Evolutionary conservation across 2,113 vertebrate species (phyloP).

Genomic region (Cercopithecus mona): DNA sequence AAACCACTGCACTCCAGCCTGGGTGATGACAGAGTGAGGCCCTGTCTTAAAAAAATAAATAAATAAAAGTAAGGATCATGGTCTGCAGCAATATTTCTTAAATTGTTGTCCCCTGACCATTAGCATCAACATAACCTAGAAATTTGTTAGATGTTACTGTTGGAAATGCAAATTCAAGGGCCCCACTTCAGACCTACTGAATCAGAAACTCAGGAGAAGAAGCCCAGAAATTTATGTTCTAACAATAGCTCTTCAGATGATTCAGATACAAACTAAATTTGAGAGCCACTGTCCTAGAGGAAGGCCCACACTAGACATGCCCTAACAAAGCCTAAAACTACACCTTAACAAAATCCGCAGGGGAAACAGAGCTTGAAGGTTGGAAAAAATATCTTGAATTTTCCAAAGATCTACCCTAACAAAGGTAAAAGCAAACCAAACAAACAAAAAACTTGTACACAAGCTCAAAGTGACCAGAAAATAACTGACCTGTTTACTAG

Average conservation of each 20-base stretch:
- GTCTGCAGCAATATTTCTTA: neutral
- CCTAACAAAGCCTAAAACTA: neutral
- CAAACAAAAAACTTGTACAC: neutral
- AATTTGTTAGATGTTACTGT: neutral
- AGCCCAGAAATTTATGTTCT: neutral
- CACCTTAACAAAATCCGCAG: neutral
- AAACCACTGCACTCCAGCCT: too few relatives aligned
- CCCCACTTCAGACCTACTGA: neutral
- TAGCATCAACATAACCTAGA: neutral
- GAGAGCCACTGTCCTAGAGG: neutral
- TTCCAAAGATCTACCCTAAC: neutral
- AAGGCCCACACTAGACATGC: neutral
- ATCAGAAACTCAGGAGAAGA: neutral
- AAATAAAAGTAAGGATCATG: neutral
- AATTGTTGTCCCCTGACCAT: neutral
- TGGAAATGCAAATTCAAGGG: neutral
- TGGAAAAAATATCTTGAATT: neutral
- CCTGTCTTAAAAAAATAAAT: too few relatives aligned
- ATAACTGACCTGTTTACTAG: neutral
- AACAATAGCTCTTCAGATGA: neutral
- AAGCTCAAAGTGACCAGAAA: neutral
- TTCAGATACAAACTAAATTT: neutral
- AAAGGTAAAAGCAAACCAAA: neutral
- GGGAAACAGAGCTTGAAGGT: neutral
- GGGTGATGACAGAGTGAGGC: too few relatives aligned